Base-by-base conservation (phyloP, 2,797 vertebrate genomes). In the Clarias platycephalus region DNA sequence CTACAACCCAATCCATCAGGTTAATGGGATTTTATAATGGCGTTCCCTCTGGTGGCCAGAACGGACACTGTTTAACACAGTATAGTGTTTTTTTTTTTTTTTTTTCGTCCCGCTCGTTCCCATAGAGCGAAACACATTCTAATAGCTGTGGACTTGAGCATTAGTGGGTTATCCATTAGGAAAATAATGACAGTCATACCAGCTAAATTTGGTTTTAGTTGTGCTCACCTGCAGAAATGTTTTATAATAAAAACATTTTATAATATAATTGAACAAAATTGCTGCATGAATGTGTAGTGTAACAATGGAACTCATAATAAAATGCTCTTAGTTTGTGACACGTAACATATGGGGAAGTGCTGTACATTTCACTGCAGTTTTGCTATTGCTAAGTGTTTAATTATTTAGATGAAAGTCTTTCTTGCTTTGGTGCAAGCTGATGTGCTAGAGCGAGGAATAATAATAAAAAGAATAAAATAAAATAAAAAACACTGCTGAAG, bases 1-100 rank as follows among this genome's bases (percentile, higher is more conserved):
- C 88, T 87, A 85, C 86, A 82, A 62, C 63, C 82, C 82, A 88
- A 87, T 90, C 87, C 85, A 90, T 88, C 87, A 89, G 83, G 83
- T 85, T 87, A 86, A 88, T 90, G 82, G 84, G 82, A 76, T 88
- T 85, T 87, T 87, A 83, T 88, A 86, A 40, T 81, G 86, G 44
- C 64, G 37, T 83, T 89, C 86, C 40, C 77, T 86, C 86, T 90
- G 79, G 86, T 88, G 87, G 82, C 77, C 80, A 86, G 81, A 85
- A 84, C 64, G 57, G 81, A 83, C 83, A 81, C 24, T 44, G 49
- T 85, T 88, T 88, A 83, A 88, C 84, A 67, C 68, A 55, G 2
- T 68, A 12, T 49, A 37, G 26, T 5, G 3, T 1, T 1, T 1
- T 24, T 13, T 49, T 49, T 40, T 22, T 16, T 82, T 76, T 57